Conservation (phyloP, 2,113 vertebrate genomes). For the Scomber colias region DNA sequence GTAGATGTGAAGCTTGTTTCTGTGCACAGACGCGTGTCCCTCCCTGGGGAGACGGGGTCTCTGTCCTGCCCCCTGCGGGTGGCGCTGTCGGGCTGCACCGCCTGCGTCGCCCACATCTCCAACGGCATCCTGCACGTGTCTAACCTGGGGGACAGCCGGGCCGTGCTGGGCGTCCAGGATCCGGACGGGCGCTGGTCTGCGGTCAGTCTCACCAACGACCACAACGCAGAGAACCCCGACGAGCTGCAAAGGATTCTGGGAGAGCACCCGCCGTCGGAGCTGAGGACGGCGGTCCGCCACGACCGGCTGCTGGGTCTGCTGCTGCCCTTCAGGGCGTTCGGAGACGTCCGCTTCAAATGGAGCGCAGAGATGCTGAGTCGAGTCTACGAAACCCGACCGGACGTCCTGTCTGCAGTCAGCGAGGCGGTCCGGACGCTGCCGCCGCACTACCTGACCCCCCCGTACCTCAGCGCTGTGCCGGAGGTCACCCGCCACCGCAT, state of each 20-base stretch:
- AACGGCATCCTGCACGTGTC: slow-evolving; percentile 68
- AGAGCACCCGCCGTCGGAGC: slow-evolving; percentile 70
- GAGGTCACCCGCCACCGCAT: slow-evolving; percentile 72
- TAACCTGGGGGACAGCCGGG: slow-evolving; percentile 79
- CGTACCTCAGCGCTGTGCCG: slow-evolving; percentile 74
- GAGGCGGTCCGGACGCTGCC: slow-evolving; percentile 35
- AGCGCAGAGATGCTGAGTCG: slow-evolving; percentile 68
- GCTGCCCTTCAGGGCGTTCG: slow-evolving; percentile 80
- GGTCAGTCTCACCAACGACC: slow-evolving; percentile 72
- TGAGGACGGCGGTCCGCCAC: slow-evolving; percentile 69
- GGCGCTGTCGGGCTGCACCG: slow-evolving; percentile 77
- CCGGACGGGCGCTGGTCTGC: slow-evolving; percentile 64
- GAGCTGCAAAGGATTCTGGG: slow-evolving; percentile 74
- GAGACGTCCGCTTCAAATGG: slow-evolving; percentile 81
- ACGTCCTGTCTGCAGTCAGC: slow-evolving; percentile 39
- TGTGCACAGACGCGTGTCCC: slow-evolving; percentile 42
- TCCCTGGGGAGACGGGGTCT: slow-evolving; percentile 43
- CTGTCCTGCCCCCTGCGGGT: slow-evolving; percentile 69
- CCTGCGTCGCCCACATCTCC: slow-evolving; percentile 70
- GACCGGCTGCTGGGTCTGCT: slow-evolving; percentile 78
- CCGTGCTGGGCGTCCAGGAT: slow-evolving; percentile 74
- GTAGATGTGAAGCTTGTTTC: neutral
- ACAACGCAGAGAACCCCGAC: slow-evolving; percentile 77
- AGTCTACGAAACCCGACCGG: slow-evolving; percentile 56
- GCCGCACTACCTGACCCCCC: slow-evolving; percentile 73